Conservation (phyloP, 2,888 invertebrate genomes). For the Hyposoter dolosus region DNA sequence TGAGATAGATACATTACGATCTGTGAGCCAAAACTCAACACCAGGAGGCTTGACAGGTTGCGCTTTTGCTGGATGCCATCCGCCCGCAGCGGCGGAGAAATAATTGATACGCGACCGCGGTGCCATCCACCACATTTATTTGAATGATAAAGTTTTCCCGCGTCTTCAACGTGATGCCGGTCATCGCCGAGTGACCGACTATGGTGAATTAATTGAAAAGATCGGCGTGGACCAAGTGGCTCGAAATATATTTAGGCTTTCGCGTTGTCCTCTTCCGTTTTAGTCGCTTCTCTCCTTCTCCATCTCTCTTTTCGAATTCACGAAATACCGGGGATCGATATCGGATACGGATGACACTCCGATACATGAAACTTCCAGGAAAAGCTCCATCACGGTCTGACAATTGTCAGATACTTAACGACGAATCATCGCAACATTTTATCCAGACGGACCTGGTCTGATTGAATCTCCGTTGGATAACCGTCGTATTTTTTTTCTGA, state of each 20-base stretch:
- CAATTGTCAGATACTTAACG: conserved; percentile 45
- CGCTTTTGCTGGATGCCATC: conserved; percentile 24
- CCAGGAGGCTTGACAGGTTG: background rate
- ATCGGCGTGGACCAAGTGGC: background rate
- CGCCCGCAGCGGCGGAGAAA: conserved; percentile 58
- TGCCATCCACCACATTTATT: conserved; percentile 74
- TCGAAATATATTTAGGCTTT: conserved; percentile 62
- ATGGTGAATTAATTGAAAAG: conserved; percentile 29
- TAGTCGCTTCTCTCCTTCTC: background rate
- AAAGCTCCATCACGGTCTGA: conserved; percentile 48
- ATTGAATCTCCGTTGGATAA: background rate
- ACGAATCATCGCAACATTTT: conserved; percentile 33
- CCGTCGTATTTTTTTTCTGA: background rate
- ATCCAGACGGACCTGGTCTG: background rate
- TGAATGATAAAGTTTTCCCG: conserved; percentile 69
- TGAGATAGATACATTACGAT: conserved; percentile 22
- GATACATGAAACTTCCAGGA: conserved; percentile 52
- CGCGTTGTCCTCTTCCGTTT: conserved; percentile 62
- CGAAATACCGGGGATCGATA: conserved; percentile 68
- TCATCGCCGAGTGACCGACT: conserved; percentile 15
- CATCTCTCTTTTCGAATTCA: conserved; percentile 22
- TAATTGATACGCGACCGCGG: conserved; percentile 79
- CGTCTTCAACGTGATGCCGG: conserved; percentile 61
- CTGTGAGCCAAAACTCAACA: background rate
- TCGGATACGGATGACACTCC: conserved; percentile 56